Conservation (phyloP, 2,888 invertebrate species). For the Drosophila neutralis region DNA sequence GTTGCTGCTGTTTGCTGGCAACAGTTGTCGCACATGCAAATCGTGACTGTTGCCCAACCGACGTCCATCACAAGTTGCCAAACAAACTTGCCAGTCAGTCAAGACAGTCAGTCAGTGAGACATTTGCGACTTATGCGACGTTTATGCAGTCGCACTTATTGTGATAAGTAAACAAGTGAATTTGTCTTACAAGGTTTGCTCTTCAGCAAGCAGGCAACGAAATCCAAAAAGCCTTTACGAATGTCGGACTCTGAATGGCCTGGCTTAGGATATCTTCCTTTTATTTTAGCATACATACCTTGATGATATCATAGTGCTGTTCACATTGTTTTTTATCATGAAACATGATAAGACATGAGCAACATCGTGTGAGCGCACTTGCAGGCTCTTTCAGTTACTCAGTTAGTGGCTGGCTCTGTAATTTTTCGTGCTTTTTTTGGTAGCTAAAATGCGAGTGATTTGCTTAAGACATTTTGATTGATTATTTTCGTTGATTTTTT, state of each 20-base stretch:
- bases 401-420: conserved; percentile 47
- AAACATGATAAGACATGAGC: neutral
- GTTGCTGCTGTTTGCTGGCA: conserved; percentile 49
- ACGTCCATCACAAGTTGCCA: conserved; percentile 79
- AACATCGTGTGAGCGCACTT: conserved; percentile 30
- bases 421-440: conserved; percentile 54
- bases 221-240: neutral
- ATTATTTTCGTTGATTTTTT: conserved; percentile 62
- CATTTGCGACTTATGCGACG: conserved; percentile 19
- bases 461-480: conserved; percentile 81
- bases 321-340: too few species aligned
- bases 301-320: neutral
- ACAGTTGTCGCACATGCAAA: conserved; percentile 81
- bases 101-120: conserved; percentile 31
- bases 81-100: conserved; percentile 70
- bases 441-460: conserved; percentile 78
- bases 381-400: conserved; percentile 27
- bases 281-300: neutral
- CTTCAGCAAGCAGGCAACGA: neutral
- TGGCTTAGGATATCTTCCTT: neutral
- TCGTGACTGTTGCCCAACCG: conserved; percentile 76
- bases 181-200: neutral
- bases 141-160: conserved; percentile 29
- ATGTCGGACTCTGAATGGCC: neutral
- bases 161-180: conserved; percentile 6